Evolutionary conservation across 2,113 vertebrate species (phyloP).

Genomic region (Neofelis nebulosa): DNA sequence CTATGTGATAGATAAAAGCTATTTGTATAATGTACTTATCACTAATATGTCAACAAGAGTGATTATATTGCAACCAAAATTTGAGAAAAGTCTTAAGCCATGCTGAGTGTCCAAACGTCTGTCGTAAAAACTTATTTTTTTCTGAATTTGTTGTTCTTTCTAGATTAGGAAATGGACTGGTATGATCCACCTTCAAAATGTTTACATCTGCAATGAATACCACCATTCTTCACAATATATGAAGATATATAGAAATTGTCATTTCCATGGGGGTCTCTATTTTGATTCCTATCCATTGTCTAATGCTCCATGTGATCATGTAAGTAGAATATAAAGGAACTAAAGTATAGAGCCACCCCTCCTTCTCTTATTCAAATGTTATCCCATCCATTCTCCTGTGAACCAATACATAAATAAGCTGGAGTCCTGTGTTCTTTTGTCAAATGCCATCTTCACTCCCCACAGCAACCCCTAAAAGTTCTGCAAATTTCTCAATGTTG

Average conservation of each 20-base stretch:
- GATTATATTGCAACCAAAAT: slow-evolving; percentile 66
- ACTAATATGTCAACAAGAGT: slow-evolving; percentile 67
- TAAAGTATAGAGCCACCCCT: not conserved
- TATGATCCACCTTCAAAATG: not conserved
- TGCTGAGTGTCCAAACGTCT: slow-evolving; percentile 64
- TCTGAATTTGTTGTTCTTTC: not conserved
- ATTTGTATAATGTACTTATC: slow-evolving; percentile 46
- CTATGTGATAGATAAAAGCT: slow-evolving; percentile 51
- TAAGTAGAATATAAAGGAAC: not conserved
- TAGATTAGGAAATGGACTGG: slow-evolving; percentile 16
- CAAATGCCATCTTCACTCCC: slow-evolving; percentile 19
- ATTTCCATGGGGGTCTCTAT: not conserved
- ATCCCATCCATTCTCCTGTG: not conserved
- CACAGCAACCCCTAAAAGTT: slow-evolving; percentile 12
- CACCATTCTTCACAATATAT: not conserved
- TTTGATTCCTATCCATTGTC: not conserved
- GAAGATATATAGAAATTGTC: not conserved
- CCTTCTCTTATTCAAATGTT: not conserved
- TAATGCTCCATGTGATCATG: not conserved
- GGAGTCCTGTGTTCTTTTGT: not conserved
- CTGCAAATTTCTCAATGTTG: slow-evolving; percentile 37
- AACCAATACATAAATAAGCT: not conserved
- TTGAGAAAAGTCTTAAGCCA: slow-evolving; percentile 68
- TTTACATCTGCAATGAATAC: not conserved
- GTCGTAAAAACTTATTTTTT: slow-evolving; percentile 33